Evolutionary conservation across 1,140 invertebrate genomes (phyloP), one percentile per base, ranked within the genome.

Genomic region (Leucophenga varia): DNA sequence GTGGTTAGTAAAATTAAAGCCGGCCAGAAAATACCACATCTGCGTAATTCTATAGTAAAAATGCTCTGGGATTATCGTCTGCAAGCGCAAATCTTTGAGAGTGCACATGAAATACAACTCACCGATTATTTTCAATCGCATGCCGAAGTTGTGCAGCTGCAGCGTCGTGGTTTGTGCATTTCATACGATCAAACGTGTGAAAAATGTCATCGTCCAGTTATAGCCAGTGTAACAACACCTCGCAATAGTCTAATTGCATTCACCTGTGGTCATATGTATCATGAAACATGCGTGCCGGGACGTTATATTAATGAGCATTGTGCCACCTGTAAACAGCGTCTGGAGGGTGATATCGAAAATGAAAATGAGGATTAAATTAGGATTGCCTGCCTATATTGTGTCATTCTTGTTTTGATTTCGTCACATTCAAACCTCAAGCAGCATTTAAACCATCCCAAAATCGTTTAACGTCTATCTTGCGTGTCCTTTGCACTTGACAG

Each of bases 11-110:
- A 86, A 68, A 98, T 98, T 56, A 83, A 88, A 56, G 80, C 85
- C 2, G 85, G 85, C 2, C 86, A 92, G 72, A 80, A 90, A 74
- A 95, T 98, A 58, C 90, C 90, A 37, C 90, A 92, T 12, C 76
- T 99, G 1, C 87, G 94, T 55, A 86, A 93, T 63, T 91, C 93
- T 3, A 78, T 99, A 3, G 89, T 94, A 1, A 96, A 96, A 78
- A 94, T 99, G 83, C 84, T 99, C 74, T 88, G 90, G 64, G 95
- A 98, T 74, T 97, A 95, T 71, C 93, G 92, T 74, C 78, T 97
- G 25, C 94, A 97, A 80, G 86, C 94, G 28, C 89, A 93, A 10
- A 83, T 96, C 3, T 86, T 94, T 75, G 88, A 93, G 74, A 90
- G 90, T 0, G 93, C 90, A 65, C 91, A 91, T 59, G 86, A 89